A percentile compares a stretch with the other conserved stretches of the same genome.
Conservation (phyloP, 2,797 vertebrate species). For the Cichlasoma orientale region DNA sequence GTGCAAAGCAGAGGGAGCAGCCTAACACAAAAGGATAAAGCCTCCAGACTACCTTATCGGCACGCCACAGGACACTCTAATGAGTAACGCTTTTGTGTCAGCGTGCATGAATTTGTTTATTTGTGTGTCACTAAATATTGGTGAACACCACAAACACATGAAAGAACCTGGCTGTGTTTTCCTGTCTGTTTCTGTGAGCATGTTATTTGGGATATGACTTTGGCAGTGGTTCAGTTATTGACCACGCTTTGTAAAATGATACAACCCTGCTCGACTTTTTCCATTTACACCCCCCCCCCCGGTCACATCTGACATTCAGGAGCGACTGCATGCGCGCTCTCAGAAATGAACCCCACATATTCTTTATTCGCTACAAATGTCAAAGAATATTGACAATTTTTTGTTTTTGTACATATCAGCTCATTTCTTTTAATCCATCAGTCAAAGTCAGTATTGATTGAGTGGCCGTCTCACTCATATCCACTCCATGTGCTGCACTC, state of each 20-base stretch:
- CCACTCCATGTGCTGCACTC: slow-evolving; percentile 13
- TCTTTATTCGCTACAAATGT: slow-evolving; percentile 56
- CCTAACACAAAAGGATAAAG: slow-evolving; percentile 15
- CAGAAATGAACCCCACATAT: slow-evolving; percentile 4
- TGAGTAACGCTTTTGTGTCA: slow-evolving; percentile 36
- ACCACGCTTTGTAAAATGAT: slow-evolving; percentile 61
- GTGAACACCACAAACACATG: not conserved
- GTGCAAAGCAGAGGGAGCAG: slow-evolving; percentile 16
- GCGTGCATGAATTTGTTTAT: slow-evolving; percentile 17
- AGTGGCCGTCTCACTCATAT: slow-evolving; percentile 17
- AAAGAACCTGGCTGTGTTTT: slow-evolving; percentile 1
- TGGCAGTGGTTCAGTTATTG: slow-evolving; percentile 60
- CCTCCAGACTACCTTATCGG: slow-evolving; percentile 54
- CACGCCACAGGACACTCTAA: slow-evolving; percentile 40
- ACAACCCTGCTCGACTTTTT: slow-evolving; percentile 46
- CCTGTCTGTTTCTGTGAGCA: slow-evolving; percentile 2
- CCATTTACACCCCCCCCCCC: slow-evolving; percentile 41
- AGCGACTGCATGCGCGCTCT: slow-evolving; percentile 12
- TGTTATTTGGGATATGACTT: slow-evolving; percentile 55
- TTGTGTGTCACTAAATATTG: not conserved
- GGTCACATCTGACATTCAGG: slow-evolving; percentile 75
- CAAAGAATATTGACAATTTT: slow-evolving; percentile 58
- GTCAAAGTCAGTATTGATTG: slow-evolving; percentile 64
- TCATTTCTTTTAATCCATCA: slow-evolving; percentile 53
- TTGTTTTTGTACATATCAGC: slow-evolving; percentile 18